Conservation (phyloP, 2,113 vertebrate species). For the Urocitellus parryii region DNA sequence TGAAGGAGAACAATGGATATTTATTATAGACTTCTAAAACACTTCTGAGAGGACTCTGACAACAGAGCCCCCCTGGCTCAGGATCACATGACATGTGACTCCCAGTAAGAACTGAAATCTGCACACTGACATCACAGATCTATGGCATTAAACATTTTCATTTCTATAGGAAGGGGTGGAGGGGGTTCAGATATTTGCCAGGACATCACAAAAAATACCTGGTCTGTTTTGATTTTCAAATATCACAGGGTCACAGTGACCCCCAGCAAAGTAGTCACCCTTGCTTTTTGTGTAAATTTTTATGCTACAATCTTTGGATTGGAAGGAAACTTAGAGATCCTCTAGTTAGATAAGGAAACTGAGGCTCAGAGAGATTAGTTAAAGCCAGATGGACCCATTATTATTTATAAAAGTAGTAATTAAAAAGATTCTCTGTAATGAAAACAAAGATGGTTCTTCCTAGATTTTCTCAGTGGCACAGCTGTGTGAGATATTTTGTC, state of each 20-base stretch:
- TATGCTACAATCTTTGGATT: not conserved
- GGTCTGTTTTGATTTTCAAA: slow-evolving; percentile 23
- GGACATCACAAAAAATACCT: not conserved
- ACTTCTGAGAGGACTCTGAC: slow-evolving; percentile 17
- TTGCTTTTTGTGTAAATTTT: not conserved
- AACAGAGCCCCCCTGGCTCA: not conserved
- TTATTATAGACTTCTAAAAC: not conserved
- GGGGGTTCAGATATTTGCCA: not conserved
- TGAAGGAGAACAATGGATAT: slow-evolving; percentile 41
- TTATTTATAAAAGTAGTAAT: not conserved
- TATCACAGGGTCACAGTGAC: not conserved
- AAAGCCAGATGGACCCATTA: not conserved
- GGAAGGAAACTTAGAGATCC: not conserved
- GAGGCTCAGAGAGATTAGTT: not conserved
- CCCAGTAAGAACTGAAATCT: not conserved
- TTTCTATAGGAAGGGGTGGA: not conserved
- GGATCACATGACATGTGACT: not conserved
- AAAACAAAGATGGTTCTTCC: not conserved
- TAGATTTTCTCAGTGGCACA: not conserved
- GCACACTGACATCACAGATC: not conserved
- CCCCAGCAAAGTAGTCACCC: not conserved
- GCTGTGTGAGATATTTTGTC: not conserved
- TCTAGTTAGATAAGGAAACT: slow-evolving; percentile 12
- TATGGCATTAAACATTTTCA: not conserved
- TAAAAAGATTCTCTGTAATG: not conserved